These are phyloP conservation scores for Ptycholaimellus sp. DNA, from an alignment of 2,888 invertebrate genomes.

Conservation along the genomic window DNA sequence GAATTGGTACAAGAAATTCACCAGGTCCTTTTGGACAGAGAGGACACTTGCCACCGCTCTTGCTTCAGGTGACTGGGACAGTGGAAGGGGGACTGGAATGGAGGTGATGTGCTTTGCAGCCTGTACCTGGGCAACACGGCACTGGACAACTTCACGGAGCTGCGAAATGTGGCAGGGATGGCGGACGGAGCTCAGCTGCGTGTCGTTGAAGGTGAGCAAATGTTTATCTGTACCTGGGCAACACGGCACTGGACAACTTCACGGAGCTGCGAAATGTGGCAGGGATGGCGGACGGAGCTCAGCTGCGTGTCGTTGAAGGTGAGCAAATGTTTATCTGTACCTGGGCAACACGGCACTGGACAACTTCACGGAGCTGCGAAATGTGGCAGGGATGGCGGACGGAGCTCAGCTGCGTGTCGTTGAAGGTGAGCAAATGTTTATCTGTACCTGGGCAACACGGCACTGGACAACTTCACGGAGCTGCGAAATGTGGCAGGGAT, in stretches of 20 bases:
- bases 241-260: slow-evolving; percentile 78
- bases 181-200: slow-evolving; percentile 79
- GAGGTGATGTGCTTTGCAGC: not conserved
- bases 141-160: slow-evolving; percentile 85
- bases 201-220: slow-evolving; percentile 36
- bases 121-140: slow-evolving; percentile 64
- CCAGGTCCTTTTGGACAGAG: slow-evolving; percentile 87
- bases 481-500: slow-evolving; percentile 81
- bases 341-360: slow-evolving; percentile 77
- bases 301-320: slow-evolving; percentile 52
- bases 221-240: slow-evolving; percentile 46
- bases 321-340: no score
- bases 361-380: slow-evolving; percentile 89
- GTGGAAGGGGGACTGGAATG: slow-evolving; percentile 5
- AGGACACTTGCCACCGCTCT: slow-evolving; percentile 91
- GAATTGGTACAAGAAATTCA: slow-evolving; percentile 90
- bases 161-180: slow-evolving; percentile 79
- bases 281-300: slow-evolving; percentile 71
- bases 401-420: slow-evolving; percentile 64
- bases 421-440: slow-evolving; percentile 30
- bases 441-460: slow-evolving; percentile 73
- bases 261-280: slow-evolving; percentile 89
- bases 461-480: slow-evolving; percentile 89
- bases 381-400: slow-evolving; percentile 76
- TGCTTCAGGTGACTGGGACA: slow-evolving; percentile 54